phyloP scores from a whole-genome alignment of 1,140 invertebrate species.

The Drosophila nebulosa region DNA sequence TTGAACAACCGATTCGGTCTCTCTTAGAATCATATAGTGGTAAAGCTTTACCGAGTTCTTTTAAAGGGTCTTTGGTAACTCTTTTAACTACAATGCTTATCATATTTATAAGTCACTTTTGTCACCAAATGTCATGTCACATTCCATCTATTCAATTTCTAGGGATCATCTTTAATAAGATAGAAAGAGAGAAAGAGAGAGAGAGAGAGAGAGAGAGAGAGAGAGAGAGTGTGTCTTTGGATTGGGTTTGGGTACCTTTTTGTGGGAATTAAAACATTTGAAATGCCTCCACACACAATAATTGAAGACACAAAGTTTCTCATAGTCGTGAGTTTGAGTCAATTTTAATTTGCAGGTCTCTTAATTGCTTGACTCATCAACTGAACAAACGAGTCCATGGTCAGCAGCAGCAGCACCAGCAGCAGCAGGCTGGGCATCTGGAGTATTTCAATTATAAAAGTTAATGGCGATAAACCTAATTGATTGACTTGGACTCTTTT shows the following conservation, averaged over 20 bases:
- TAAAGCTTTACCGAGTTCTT: too few relatives aligned
- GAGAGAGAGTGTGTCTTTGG: too few relatives aligned
- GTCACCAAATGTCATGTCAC: too few relatives aligned
- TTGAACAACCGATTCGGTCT: too few relatives aligned
- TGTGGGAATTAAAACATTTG: conserved; percentile 43
- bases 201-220: too few relatives aligned
- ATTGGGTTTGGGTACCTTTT: background rate
- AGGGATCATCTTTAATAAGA: too few relatives aligned
- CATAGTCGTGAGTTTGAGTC: background rate
- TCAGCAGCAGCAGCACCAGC: conserved; percentile 1
- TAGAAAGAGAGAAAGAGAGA: too few relatives aligned
- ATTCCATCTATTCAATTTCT: too few relatives aligned
- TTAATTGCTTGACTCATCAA: background rate
- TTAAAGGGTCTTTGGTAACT: too few relatives aligned
- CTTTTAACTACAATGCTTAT: too few relatives aligned
- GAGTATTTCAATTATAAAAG: conserved; percentile 63
- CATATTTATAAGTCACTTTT: too few relatives aligned
- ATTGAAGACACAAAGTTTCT: background rate
- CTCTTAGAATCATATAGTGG: too few relatives aligned
- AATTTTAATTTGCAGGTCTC: background rate
- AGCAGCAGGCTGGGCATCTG: conserved; percentile 38
- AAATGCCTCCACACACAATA: conserved; percentile 47
- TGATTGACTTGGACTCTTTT: conserved; percentile 52
- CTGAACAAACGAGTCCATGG: conserved; percentile 9
- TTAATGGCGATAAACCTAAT: conserved; percentile 66